Conservation (phyloP, 1,140 invertebrate genomes). For the Camponotus vicinus region DNA sequence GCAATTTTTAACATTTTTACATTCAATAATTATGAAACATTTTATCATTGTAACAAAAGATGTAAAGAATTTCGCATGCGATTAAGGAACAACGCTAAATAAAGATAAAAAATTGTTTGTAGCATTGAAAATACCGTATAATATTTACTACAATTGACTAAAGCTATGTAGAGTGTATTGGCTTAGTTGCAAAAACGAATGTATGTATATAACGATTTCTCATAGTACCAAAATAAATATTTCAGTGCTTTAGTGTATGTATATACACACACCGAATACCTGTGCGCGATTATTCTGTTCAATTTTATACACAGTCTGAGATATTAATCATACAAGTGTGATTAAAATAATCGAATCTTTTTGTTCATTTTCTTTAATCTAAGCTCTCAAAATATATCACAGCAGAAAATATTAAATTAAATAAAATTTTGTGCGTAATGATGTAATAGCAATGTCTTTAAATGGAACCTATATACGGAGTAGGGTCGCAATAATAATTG, state of each 20-base stretch:
- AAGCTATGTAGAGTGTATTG: conserved; percentile 60
- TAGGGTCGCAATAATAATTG: conserved; percentile 52
- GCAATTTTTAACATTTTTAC: no score
- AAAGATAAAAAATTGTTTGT: conserved; percentile 43
- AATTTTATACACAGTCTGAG: neutral
- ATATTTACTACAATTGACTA: neutral
- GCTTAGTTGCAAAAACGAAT: conserved; percentile 74
- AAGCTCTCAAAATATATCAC: neutral
- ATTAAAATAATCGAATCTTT: neutral
- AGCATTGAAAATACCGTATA: conserved; percentile 6
- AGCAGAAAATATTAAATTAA: neutral
- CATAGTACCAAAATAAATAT: conserved; percentile 69
- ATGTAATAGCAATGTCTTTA: conserved; percentile 4
- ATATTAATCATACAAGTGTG: neutral
- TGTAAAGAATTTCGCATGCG: neutral
- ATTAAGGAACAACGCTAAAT: neutral
- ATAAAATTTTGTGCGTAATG: neutral
- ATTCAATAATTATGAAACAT: no score
- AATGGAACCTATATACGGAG: conserved; percentile 48
- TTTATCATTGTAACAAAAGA: neutral
- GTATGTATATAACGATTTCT: conserved; percentile 7
- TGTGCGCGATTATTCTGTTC: neutral
- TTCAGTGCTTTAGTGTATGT: conserved; percentile 57
- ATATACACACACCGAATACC: neutral
- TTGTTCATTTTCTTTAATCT: neutral